These are phyloP conservation scores for Sus scrofa DNA, from an alignment of 2,113 vertebrate genomes.

Conservation along the genomic window DNA sequence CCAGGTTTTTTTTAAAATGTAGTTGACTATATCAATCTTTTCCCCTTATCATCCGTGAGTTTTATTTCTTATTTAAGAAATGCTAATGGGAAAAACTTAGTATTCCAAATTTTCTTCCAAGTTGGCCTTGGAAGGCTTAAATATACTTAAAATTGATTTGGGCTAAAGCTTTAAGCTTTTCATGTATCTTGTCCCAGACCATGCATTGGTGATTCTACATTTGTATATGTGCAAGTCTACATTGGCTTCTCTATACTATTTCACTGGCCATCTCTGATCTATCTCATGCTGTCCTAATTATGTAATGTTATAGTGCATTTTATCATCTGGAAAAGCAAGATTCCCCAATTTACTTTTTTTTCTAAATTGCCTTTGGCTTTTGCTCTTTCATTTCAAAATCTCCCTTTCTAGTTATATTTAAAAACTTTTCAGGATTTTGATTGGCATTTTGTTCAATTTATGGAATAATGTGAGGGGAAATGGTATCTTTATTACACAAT, in stretches of 20 bases:
- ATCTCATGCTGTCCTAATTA: too few relatives aligned
- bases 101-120: not conserved
- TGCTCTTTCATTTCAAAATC: not conserved
- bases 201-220: not conserved
- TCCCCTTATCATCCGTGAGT: not conserved
- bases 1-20: not conserved
- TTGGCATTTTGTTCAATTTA: not conserved
- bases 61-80: not conserved
- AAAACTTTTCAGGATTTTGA: not conserved
- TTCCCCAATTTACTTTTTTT: not conserved
- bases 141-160: not conserved
- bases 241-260: not conserved
- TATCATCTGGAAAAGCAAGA: not conserved
- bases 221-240: too few relatives aligned
- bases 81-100: not conserved
- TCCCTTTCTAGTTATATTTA: not conserved
- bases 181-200: too few relatives aligned
- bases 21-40: not conserved
- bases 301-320: not conserved
- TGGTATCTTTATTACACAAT: not conserved
- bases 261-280: not conserved
- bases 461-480: not conserved
- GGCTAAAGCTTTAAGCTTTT: not conserved
- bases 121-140: not conserved
- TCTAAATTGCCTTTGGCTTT: not conserved